Conservation (phyloP, 1,140 invertebrate species). For the Apis dorsata region DNA sequence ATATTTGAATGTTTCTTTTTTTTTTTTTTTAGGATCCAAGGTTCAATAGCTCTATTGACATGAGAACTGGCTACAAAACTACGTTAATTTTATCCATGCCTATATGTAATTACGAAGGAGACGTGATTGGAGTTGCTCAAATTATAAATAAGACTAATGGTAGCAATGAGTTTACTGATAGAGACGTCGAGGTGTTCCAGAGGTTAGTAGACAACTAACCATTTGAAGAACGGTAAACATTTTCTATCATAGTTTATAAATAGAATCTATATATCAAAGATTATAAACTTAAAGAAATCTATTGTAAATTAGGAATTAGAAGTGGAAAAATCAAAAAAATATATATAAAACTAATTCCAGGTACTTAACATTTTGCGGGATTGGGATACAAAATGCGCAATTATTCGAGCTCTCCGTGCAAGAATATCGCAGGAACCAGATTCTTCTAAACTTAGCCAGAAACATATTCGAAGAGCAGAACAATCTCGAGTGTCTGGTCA, state of each 20-base stretch:
- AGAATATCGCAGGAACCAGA: constrained; percentile 96
- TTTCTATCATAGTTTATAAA: neutral
- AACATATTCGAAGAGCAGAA: constrained; percentile 85
- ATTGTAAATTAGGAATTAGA: neutral
- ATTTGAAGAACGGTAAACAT: neutral
- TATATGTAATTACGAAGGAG: constrained; percentile 96
- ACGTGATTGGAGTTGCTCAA: constrained; percentile 97
- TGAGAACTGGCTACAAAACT: constrained; percentile 95
- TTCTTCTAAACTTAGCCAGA: constrained; percentile 77
- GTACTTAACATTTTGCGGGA: constrained; percentile 97
- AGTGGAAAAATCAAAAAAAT: neutral
- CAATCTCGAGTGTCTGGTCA: constrained; percentile 94
- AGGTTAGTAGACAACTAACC: constrained; percentile 78
- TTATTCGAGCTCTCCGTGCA: constrained; percentile 96
- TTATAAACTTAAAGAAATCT: no score
- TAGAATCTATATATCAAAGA: neutral
- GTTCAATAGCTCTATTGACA: constrained; percentile 96
- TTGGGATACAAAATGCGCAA: constrained; percentile 98
- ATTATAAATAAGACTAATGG: constrained; percentile 97
- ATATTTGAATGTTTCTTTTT: neutral
- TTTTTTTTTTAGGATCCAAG: constrained; percentile 83
- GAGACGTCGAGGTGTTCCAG: constrained; percentile 93
- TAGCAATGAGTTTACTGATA: constrained; percentile 91
- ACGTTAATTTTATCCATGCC: constrained; percentile 95
- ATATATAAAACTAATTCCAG: constrained; percentile 72